These are phyloP conservation scores for Axinella damicornis DNA, from an alignment of 37 sponge, comb jelly and placozoan genomes.

Conservation along the genomic window DNA sequence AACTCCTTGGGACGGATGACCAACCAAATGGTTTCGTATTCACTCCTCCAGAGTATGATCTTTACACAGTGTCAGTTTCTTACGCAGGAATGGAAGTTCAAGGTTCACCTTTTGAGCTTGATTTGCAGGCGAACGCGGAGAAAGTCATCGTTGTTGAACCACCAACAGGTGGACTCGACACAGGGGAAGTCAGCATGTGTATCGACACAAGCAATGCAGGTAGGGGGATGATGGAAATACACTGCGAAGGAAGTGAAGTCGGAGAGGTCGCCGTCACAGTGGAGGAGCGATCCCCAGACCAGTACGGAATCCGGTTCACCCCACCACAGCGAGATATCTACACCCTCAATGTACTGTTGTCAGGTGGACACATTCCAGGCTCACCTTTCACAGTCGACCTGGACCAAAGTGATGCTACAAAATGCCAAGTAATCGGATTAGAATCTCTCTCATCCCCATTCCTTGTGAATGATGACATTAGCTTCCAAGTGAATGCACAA, in stretches of 20 bases:
- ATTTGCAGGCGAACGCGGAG: background rate
- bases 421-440: background rate
- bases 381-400: conserved; percentile 71
- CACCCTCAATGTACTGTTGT: conserved; percentile 38
- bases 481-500: conserved; percentile 54
- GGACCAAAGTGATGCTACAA: conserved; percentile 25
- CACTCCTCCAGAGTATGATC: conserved; percentile 50
- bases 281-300: background rate
- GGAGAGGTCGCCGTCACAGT: conserved; percentile 59
- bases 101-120: conserved; percentile 76
- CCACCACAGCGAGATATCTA: conserved; percentile 62
- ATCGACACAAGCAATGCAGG: conserved; percentile 47
- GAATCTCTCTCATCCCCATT: background rate
- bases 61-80: conserved; percentile 45
- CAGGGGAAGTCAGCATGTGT: conserved; percentile 5
- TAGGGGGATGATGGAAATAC: conserved; percentile 35
- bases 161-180: background rate
- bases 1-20: background rate
- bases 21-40: conserved; percentile 21
- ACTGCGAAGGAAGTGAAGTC: conserved; percentile 2
- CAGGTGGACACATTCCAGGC: conserved; percentile 50
- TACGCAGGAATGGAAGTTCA: conserved; percentile 35
- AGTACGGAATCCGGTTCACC: conserved; percentile 24
- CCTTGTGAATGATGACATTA: conserved; percentile 29
- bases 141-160: no score